A percentile compares a stretch with the other conserved stretches of the same genome.
Conservation (phyloP, 1,140 invertebrate species). For the Anoplolepis gracilipes region DNA sequence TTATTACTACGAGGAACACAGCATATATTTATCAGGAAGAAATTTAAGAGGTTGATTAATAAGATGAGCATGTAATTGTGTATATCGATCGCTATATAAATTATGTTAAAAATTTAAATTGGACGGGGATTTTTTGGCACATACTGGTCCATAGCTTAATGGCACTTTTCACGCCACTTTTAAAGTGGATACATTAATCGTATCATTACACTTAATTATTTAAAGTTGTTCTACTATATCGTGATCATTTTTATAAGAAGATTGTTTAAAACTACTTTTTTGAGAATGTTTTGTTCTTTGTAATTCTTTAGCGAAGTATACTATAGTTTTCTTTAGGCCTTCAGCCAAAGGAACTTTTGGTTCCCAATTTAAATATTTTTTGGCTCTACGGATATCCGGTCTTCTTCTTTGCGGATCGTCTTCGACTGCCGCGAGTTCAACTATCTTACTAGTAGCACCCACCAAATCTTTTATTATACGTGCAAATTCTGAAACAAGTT, state of each 20-base stretch:
- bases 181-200: conserved; percentile 64
- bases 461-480: conserved; percentile 95
- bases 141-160: conserved; percentile 72
- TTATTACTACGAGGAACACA: not conserved
- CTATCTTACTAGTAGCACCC: conserved; percentile 94
- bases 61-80: not conserved
- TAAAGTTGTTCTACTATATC: conserved; percentile 85
- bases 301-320: conserved; percentile 96
- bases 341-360: conserved; percentile 95
- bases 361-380: conserved; percentile 95
- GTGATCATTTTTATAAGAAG: conserved; percentile 82
- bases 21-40: not conserved
- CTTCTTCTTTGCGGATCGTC: conserved; percentile 98
- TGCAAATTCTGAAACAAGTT: conserved; percentile 93
- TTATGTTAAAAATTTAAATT: conserved; percentile 67
- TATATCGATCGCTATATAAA: conserved; percentile 38
- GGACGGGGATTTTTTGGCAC: conserved; percentile 74
- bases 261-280: conserved; percentile 76
- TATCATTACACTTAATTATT: conserved; percentile 39
- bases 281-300: conserved; percentile 87
- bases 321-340: conserved; percentile 95
- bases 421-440: conserved; percentile 93
- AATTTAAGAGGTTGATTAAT: not conserved
- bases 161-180: conserved; percentile 69
- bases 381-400: conserved; percentile 97